Percentiles rank a stretch among this genome's conserved stretches.
These are phyloP conservation scores for Hypotaenidia okinawae DNA, from an alignment of 2,797 vertebrate genomes.

Conservation along the genomic window DNA sequence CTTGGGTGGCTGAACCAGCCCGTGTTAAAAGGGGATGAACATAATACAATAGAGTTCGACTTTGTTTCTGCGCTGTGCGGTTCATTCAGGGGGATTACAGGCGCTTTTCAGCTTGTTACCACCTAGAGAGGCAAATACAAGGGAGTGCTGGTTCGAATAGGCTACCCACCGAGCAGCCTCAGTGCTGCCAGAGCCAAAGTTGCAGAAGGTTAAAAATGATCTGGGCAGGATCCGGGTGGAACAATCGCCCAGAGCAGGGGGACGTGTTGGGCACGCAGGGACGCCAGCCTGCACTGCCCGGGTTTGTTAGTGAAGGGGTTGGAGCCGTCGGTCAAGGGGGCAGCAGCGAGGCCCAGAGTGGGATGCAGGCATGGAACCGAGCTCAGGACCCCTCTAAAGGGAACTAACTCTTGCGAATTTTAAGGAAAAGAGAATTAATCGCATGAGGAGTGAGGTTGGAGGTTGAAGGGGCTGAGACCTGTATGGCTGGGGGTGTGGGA, in stretches of 20 bases:
- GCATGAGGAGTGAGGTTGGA: not conserved
- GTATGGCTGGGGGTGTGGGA: not conserved
- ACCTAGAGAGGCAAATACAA: conserved; percentile 56
- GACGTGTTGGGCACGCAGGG: not conserved
- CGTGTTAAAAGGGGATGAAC: conserved; percentile 19
- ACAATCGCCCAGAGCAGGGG: not conserved
- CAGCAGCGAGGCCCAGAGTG: accelerated
- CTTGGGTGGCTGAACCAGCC: conserved; percentile 24
- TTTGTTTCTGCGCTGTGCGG: not conserved
- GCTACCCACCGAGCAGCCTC: conserved; percentile 18
- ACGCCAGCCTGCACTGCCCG: accelerated
- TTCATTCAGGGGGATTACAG: conserved; percentile 42
- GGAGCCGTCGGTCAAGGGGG: accelerated
- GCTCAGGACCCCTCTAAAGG: not conserved
- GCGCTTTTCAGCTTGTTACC: conserved; percentile 32
- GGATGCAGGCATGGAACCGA: not conserved
- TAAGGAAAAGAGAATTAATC: not conserved
- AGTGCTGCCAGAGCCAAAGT: conserved; percentile 9
- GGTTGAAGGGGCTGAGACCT: not conserved
- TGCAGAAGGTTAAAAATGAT: conserved; percentile 12
- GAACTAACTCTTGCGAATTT: not conserved
- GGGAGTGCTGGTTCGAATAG: not conserved
- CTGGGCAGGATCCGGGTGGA: not conserved
- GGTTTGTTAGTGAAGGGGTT: not conserved
- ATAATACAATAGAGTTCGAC: not conserved